Evolutionary conservation across 2,888 invertebrate genomes (phyloP).

Genomic region (Calameuta pallipes): DNA sequence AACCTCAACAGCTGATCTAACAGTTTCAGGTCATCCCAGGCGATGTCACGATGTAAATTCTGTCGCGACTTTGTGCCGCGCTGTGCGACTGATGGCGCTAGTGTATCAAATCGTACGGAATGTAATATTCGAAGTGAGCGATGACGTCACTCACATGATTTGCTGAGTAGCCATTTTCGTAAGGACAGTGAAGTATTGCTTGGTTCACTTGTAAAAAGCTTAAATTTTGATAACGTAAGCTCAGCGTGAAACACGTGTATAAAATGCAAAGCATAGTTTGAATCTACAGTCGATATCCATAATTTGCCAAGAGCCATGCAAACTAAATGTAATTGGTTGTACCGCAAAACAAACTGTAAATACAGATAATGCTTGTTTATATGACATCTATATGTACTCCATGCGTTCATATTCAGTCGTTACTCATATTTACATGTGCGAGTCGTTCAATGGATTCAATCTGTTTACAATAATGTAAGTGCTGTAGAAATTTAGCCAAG

Average conservation of each 20-base stretch:
- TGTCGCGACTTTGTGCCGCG: not conserved
- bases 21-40: not conserved
- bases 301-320: conserved; percentile 3
- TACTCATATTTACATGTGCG: conserved; percentile 43
- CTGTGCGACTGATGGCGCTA: not conserved
- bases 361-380: conserved; percentile 46
- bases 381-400: conserved; percentile 32
- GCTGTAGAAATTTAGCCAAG: not conserved
- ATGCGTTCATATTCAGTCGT: conserved; percentile 26
- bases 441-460: not conserved
- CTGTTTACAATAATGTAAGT: not conserved
- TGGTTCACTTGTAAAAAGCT: not conserved
- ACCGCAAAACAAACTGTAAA: conserved; percentile 46
- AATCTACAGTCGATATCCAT: not conserved
- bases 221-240: not conserved
- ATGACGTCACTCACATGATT: not conserved
- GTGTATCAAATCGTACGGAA: not conserved
- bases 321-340: conserved; percentile 45
- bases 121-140: not conserved
- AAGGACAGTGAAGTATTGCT: not conserved
- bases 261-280: not conserved
- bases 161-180: not conserved
- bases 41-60: not conserved
- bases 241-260: not conserved
- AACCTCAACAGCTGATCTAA: not conserved